Percentiles rank a stretch among this genome's conserved stretches.
Evolutionary conservation across 2,888 invertebrate genomes (phyloP).

Genomic region (Morpho deidamia): DNA sequence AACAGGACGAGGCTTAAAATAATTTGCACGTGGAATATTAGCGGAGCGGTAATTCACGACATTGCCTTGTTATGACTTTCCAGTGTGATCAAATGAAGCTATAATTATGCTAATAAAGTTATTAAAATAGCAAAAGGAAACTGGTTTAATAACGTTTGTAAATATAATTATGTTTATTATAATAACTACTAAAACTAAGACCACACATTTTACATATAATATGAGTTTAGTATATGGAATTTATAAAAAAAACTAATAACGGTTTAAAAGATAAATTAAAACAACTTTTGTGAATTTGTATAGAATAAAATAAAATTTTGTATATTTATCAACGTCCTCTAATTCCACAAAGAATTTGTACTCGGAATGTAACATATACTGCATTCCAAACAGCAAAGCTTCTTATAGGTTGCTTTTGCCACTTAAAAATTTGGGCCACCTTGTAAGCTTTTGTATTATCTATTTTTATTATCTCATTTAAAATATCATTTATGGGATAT

Average conservation of each 20-base stretch:
- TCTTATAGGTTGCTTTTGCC: slow-evolving; percentile 30
- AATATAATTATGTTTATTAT: slow-evolving; percentile 4
- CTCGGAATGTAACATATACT: slow-evolving; percentile 27
- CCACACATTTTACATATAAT: no score
- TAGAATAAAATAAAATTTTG: no score
- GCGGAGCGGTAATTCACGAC: not conserved
- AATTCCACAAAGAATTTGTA: slow-evolving; percentile 30
- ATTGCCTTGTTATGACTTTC: slow-evolving; percentile 19
- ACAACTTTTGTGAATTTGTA: no score
- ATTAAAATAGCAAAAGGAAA: slow-evolving; percentile 45
- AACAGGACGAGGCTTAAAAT: not conserved
- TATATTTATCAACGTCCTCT: slow-evolving; percentile 11
- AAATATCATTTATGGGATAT: slow-evolving; percentile 41
- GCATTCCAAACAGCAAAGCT: slow-evolving; percentile 29
- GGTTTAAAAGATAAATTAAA: no score
- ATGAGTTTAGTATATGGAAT: no score
- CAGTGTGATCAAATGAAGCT: slow-evolving; percentile 43
- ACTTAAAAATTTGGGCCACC: slow-evolving; percentile 50
- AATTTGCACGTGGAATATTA: slow-evolving; percentile 2
- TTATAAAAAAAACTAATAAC: no score
- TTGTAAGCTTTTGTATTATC: slow-evolving; percentile 50
- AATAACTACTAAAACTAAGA: not conserved
- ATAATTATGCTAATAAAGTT: slow-evolving; percentile 57
- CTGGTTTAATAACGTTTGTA: slow-evolving; percentile 37
- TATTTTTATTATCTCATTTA: not conserved